Conservation (phyloP, 2,113 vertebrate species). For the Hipposideros armiger region DNA sequence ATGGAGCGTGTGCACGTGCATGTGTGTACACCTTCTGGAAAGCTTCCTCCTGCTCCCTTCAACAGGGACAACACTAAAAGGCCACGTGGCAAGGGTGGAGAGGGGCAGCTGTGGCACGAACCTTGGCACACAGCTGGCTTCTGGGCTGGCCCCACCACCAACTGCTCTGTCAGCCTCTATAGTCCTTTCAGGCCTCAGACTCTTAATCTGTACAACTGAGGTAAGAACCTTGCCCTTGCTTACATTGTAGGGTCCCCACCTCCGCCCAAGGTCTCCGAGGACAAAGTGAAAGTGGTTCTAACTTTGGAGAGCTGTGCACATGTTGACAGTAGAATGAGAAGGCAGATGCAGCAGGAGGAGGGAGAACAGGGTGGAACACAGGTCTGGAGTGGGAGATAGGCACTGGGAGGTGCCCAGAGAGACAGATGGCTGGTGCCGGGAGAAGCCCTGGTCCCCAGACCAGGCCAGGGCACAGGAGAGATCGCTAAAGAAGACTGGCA, state of each 20-base stretch:
- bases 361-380: constrained; percentile 44
- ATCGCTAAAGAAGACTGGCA: background rate
- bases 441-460: background rate
- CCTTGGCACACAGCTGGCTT: background rate
- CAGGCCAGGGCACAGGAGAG: background rate
- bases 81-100: background rate
- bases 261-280: background rate
- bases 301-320: background rate
- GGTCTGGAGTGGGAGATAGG: constrained; percentile 74
- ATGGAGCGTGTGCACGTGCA: accelerated
- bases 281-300: background rate
- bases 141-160: background rate
- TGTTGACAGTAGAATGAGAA: background rate
- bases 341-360: background rate
- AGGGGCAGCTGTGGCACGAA: background rate
- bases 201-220: background rate
- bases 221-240: background rate
- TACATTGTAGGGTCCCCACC: background rate
- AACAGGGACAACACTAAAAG: background rate
- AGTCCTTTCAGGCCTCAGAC: background rate
- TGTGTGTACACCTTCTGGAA: background rate
- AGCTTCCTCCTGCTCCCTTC: background rate
- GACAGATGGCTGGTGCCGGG: constrained; percentile 49
- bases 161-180: background rate
- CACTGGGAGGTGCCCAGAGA: constrained; percentile 60